A percentile compares a stretch with the other conserved stretches of the same genome.
Conservation (phyloP, 1,140 invertebrate genomes). For the Chironomus tepperi region DNA sequence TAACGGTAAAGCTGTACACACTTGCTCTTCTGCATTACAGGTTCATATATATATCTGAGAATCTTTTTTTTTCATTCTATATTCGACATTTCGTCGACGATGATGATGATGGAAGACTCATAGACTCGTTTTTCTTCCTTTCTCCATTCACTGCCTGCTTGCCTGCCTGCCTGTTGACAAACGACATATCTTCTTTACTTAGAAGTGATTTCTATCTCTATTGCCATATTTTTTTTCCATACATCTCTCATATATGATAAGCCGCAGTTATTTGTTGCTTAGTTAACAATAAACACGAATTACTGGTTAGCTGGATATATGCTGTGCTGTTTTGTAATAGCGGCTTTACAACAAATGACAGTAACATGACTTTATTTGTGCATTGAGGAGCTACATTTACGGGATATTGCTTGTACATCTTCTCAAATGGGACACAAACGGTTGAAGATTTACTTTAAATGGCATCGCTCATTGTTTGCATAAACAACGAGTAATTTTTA, state of each 20-base stretch:
- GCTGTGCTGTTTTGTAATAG: not conserved
- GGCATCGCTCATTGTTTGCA: not conserved
- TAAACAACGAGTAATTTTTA: not conserved
- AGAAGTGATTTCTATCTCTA: too few species aligned
- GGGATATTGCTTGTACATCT: not conserved
- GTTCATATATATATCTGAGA: not conserved
- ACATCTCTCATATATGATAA: not conserved
- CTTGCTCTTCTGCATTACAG: not conserved
- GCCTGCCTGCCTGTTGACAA: too few species aligned
- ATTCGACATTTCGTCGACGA: not conserved
- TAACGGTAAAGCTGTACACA: not conserved
- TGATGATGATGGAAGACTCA: not conserved
- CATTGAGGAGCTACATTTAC: not conserved
- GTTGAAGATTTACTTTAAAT: slow-evolving; percentile 6
- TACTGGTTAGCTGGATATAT: not conserved
- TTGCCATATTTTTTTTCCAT: too few species aligned
- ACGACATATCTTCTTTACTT: not conserved
- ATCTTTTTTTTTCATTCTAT: not conserved
- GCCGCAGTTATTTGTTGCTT: not conserved
- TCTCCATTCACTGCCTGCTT: too few species aligned
- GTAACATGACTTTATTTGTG: slow-evolving; percentile 13
- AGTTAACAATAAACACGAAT: slow-evolving; percentile 7
- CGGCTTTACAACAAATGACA: slow-evolving; percentile 6
- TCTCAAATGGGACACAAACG: not conserved
- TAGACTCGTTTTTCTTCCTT: not conserved